Percentiles rank a stretch among this genome's conserved stretches.
These are phyloP conservation scores for Acipenser oxyrinchus DNA, from an alignment of 2,797 vertebrate genomes.

Conservation along the genomic window DNA sequence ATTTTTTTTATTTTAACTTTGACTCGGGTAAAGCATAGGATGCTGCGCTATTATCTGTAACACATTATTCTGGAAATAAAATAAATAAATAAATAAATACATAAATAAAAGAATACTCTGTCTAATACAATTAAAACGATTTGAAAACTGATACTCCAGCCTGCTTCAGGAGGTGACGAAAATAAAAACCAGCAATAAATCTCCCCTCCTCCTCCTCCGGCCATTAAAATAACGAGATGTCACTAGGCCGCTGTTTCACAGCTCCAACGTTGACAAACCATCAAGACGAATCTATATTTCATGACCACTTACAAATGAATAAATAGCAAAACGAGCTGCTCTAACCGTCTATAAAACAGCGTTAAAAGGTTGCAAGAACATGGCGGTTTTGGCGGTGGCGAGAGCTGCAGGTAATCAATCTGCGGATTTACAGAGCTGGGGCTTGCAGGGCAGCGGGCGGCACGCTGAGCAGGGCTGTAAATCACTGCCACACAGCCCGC, in stretches of 20 bases:
- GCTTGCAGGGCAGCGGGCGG: slow-evolving; percentile 37
- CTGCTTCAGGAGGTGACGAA: slow-evolving; percentile 33
- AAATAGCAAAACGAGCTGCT: slow-evolving; percentile 70
- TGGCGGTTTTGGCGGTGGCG: slow-evolving; percentile 49
- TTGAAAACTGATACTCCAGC: slow-evolving; percentile 21
- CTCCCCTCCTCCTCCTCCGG: slow-evolving; percentile 39
- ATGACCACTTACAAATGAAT: slow-evolving; percentile 73
- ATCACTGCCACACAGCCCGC: slow-evolving; percentile 49
- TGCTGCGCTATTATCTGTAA: slow-evolving; percentile 18
- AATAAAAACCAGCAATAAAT: not conserved
- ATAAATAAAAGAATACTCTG: slow-evolving; percentile 27
- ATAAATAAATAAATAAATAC: slow-evolving; percentile 30
- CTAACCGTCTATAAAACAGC: slow-evolving; percentile 69
- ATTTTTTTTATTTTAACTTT: too few relatives aligned
- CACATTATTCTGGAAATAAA: slow-evolving; percentile 14
- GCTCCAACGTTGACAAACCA: slow-evolving; percentile 50
- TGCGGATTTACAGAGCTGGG: slow-evolving; percentile 32
- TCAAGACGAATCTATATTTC: slow-evolving; percentile 76
- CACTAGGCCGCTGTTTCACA: slow-evolving; percentile 41
- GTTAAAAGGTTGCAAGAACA: slow-evolving; percentile 69
- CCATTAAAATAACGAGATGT: slow-evolving; percentile 68
- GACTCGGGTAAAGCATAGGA: too few relatives aligned
- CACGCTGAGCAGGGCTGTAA: slow-evolving; percentile 44
- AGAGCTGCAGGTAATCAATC: slow-evolving; percentile 59
- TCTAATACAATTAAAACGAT: slow-evolving; percentile 41